Percentiles rank a stretch among this genome's conserved stretches.
Evolutionary conservation across 2,888 invertebrate genomes (phyloP).

Genomic region (Lasioglossum morio): DNA sequence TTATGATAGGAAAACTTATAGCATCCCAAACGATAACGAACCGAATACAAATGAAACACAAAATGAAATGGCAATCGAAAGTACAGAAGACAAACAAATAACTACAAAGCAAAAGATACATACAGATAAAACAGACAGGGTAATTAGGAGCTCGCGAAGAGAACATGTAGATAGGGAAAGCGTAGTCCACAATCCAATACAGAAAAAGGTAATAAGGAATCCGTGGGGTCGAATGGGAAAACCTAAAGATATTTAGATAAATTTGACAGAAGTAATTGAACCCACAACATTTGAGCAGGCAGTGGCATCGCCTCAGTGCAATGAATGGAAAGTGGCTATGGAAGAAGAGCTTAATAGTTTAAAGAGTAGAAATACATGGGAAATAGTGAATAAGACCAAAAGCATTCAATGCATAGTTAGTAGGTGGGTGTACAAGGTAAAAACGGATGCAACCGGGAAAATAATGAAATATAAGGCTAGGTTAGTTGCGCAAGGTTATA

Average conservation of each 20-base stretch:
- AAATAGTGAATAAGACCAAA: conserved; percentile 16
- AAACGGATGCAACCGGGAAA: conserved; percentile 36
- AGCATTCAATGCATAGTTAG: conserved; percentile 33
- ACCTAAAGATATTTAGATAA: conserved; percentile 23
- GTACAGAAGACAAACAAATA: too few relatives aligned
- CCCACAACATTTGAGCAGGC: conserved; percentile 40
- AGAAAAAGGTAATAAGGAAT: too few relatives aligned
- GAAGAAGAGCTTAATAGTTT: background rate
- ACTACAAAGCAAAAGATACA: too few relatives aligned
- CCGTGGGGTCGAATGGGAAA: conserved; percentile 24
- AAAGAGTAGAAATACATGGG: conserved; percentile 38
- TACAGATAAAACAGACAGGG: too few relatives aligned
- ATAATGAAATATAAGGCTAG: conserved; percentile 34
- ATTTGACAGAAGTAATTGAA: conserved; percentile 33
- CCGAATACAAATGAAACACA: too few relatives aligned
- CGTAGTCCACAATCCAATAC: too few relatives aligned
- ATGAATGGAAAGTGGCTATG: background rate
- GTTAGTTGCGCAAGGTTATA: conserved; percentile 30
- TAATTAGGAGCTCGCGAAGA: too few relatives aligned
- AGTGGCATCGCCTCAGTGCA: conserved; percentile 16
- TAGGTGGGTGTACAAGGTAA: conserved; percentile 50
- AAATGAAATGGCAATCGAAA: too few relatives aligned
- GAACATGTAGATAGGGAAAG: too few relatives aligned
- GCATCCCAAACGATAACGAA: too few relatives aligned
- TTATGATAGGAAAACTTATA: too few relatives aligned